Evolutionary conservation across 1,140 invertebrate genomes (phyloP).

Genomic region (Phortica variegata): DNA sequence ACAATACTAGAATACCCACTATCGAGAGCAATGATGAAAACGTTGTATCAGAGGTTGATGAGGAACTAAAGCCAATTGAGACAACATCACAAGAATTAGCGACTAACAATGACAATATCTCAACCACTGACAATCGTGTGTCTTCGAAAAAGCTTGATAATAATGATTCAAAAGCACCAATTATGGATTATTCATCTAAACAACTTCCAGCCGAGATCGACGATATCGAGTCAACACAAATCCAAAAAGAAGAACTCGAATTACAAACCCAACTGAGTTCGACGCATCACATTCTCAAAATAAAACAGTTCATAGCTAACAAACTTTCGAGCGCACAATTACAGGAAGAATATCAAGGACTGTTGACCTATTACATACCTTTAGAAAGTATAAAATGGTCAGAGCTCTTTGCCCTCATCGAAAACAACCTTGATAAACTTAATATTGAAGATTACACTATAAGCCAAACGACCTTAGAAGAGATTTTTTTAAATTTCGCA

Average conservation of each 20-base stretch:
- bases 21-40: not conserved
- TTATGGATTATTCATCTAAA: no score
- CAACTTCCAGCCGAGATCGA: no score
- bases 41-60: not conserved
- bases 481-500: constrained; percentile 62
- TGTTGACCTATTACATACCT: constrained; percentile 70
- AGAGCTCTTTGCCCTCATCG: constrained; percentile 71
- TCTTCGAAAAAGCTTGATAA: not conserved
- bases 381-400: constrained; percentile 65
- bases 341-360: constrained; percentile 56
- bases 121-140: no score
- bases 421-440: constrained; percentile 61
- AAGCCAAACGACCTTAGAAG: constrained; percentile 77
- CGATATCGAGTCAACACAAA: not conserved
- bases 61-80: not conserved
- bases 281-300: not conserved
- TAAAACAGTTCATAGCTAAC: constrained; percentile 34
- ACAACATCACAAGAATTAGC: no score
- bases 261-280: not conserved
- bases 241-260: not conserved
- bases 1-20: no score
- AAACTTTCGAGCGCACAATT: constrained; percentile 46
- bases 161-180: not conserved
- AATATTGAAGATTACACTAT: constrained; percentile 78
- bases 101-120: no score